Percentiles rank a stretch among this genome's conserved stretches.
phyloP scores from a whole-genome alignment of 2,888 invertebrate species.

The Chrysina gloriosa region DNA sequence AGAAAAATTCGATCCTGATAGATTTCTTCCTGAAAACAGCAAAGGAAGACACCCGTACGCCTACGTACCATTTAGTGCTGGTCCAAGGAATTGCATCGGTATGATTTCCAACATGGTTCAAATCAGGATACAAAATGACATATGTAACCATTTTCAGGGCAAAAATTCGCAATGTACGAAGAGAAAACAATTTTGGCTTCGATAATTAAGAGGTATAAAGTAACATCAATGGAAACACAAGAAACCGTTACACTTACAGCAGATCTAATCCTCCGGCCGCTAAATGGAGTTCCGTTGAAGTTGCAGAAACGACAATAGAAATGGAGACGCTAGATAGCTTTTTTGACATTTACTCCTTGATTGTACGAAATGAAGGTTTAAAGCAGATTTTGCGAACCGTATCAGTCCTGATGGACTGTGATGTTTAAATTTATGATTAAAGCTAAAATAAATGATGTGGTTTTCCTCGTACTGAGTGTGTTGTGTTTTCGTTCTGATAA shows the following conservation, averaged over 20 bases:
- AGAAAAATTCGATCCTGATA: conserved; percentile 74
- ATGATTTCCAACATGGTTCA: background rate
- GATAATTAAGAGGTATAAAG: conserved; percentile 50
- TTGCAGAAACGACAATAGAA: conserved; percentile 41
- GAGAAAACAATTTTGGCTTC: conserved; percentile 51
- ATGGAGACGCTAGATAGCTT: background rate
- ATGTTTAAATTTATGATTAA: too few species aligned
- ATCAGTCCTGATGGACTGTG: too few species aligned
- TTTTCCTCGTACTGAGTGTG: too few species aligned
- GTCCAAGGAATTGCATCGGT: conserved; percentile 74
- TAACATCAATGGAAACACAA: conserved; percentile 49
- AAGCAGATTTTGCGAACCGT: too few species aligned
- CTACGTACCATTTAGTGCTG: conserved; percentile 64
- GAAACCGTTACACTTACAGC: conserved; percentile 47
- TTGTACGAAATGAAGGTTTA: too few species aligned
- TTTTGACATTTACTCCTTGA: background rate
- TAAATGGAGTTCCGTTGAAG: conserved; percentile 50
- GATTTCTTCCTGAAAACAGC: conserved; percentile 78
- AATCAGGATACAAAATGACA: background rate
- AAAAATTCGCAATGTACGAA: conserved; percentile 53
- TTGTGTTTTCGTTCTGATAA: too few species aligned
- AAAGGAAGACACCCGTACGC: conserved; percentile 78
- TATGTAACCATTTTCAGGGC: conserved; percentile 47
- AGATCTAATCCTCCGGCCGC: conserved; percentile 48
- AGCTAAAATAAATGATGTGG: too few species aligned